Evolutionary conservation across 2,113 vertebrate species (phyloP).

Genomic region (Leuciscus idus): DNA sequence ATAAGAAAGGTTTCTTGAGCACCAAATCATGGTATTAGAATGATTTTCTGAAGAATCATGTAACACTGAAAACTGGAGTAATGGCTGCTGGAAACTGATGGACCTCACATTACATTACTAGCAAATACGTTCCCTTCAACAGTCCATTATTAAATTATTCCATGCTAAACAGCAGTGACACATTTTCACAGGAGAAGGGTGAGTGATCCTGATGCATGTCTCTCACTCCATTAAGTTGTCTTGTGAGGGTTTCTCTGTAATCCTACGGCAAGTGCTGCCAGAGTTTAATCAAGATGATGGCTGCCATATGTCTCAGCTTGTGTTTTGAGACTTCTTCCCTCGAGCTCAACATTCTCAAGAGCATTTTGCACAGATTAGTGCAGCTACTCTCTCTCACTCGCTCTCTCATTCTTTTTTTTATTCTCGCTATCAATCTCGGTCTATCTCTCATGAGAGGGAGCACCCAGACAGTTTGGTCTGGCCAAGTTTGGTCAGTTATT

Average conservation of each 20-base stretch:
- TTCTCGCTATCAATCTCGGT: background rate
- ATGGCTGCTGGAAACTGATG: background rate
- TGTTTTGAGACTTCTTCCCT: constrained; percentile 34
- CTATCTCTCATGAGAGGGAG: constrained; percentile 2
- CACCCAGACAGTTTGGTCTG: background rate
- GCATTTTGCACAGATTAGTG: constrained; percentile 41
- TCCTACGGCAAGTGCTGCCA: constrained; percentile 69
- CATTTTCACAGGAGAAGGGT: constrained; percentile 33
- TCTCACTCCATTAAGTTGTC: constrained; percentile 71
- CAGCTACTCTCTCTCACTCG: background rate
- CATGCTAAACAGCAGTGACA: constrained; percentile 21
- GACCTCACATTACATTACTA: background rate
- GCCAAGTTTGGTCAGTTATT: background rate
- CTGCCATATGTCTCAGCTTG: constrained; percentile 65
- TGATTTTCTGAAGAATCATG: background rate
- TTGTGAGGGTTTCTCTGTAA: constrained; percentile 62
- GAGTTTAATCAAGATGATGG: constrained; percentile 72
- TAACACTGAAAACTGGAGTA: background rate
- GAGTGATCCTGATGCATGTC: constrained; percentile 29
- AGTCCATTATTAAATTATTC: constrained; percentile 20
- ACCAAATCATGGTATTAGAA: background rate
- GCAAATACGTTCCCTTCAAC: background rate
- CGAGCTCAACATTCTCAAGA: constrained; percentile 38
- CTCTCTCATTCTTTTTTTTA: background rate
- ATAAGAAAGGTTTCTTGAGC: background rate